Conservation (phyloP, 2,113 vertebrate genomes). For the Oryzias curvinotus region DNA sequence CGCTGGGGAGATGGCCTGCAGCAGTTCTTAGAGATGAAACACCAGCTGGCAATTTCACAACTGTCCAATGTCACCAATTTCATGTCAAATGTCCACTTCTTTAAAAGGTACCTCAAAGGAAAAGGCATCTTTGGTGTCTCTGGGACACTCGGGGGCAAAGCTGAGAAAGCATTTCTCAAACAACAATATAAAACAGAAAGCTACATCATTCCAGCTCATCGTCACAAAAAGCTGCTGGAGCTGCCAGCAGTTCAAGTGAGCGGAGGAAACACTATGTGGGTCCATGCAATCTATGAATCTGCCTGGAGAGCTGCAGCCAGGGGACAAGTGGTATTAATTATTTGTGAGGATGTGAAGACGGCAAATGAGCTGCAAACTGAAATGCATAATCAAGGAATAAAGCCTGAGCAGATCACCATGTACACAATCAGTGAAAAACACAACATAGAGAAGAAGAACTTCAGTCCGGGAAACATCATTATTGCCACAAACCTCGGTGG, state of each 20-base stretch:
- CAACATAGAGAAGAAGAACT: slow-evolving; percentile 2
- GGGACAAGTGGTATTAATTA: slow-evolving; percentile 8
- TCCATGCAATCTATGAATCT: slow-evolving; percentile 10
- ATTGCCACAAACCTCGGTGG: slow-evolving; percentile 16
- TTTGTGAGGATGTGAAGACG: slow-evolving; percentile 21
- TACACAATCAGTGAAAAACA: slow-evolving; percentile 12
- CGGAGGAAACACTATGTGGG: not conserved
- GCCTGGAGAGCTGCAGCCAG: not conserved
- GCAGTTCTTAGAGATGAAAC: slow-evolving; percentile 33
- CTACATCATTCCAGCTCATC: slow-evolving; percentile 17
- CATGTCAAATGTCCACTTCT: slow-evolving; percentile 27
- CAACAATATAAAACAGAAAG: slow-evolving; percentile 7
- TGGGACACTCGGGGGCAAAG: slow-evolving; percentile 14
- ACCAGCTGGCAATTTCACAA: slow-evolving; percentile 21
- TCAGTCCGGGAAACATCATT: not conserved
- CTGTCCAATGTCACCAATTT: slow-evolving; percentile 8
- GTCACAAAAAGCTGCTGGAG: not conserved
- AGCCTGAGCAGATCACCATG: not conserved
- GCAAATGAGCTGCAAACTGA: slow-evolving; percentile 7
- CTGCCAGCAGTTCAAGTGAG: slow-evolving; percentile 14
- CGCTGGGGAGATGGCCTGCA: slow-evolving; percentile 21
- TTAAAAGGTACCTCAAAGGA: slow-evolving; percentile 9
- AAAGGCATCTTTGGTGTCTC: slow-evolving; percentile 27
- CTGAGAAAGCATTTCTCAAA: slow-evolving; percentile 22
- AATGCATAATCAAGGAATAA: not conserved